These are phyloP conservation scores for Spodoptera exigua DNA, from an alignment of 2,888 invertebrate genomes.

Conservation along the genomic window DNA sequence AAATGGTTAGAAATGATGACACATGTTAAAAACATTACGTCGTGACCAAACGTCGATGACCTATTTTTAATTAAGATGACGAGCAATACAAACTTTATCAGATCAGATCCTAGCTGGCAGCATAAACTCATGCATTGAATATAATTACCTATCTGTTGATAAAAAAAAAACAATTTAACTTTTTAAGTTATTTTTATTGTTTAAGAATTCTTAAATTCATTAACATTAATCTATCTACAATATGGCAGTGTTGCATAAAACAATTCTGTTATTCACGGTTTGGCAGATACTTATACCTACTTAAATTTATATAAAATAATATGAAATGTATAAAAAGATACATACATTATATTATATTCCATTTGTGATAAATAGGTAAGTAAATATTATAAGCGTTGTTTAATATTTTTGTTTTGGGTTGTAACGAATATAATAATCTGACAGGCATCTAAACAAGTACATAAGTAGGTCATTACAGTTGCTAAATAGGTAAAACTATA, in stretches of 20 bases:
- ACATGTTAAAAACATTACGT: too few relatives aligned
- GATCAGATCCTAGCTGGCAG: too few relatives aligned
- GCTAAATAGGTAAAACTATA: constrained; percentile 36
- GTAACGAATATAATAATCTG: not conserved
- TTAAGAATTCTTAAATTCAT: constrained; percentile 59
- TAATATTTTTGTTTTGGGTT: too few relatives aligned
- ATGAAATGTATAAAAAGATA: too few relatives aligned
- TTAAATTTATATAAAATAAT: not conserved
- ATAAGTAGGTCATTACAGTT: constrained; percentile 24
- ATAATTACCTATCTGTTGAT: not conserved
- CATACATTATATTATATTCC: too few relatives aligned
- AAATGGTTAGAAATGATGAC: too few relatives aligned
- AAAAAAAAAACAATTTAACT: constrained; percentile 43
- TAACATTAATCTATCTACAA: constrained; percentile 79
- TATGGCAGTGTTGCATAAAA: constrained; percentile 79
- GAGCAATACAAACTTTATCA: too few relatives aligned
- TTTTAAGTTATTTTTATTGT: constrained; percentile 74
- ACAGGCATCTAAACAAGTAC: constrained; percentile 15
- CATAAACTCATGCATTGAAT: too few relatives aligned
- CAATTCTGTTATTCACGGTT: constrained; percentile 37
- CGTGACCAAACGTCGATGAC: too few relatives aligned
- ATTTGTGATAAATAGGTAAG: too few relatives aligned
- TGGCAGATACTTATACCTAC: constrained; percentile 7
- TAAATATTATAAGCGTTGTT: too few relatives aligned
- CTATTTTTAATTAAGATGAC: too few relatives aligned